Conservation (phyloP, 2,113 vertebrate genomes). For the Emberiza fucata region DNA sequence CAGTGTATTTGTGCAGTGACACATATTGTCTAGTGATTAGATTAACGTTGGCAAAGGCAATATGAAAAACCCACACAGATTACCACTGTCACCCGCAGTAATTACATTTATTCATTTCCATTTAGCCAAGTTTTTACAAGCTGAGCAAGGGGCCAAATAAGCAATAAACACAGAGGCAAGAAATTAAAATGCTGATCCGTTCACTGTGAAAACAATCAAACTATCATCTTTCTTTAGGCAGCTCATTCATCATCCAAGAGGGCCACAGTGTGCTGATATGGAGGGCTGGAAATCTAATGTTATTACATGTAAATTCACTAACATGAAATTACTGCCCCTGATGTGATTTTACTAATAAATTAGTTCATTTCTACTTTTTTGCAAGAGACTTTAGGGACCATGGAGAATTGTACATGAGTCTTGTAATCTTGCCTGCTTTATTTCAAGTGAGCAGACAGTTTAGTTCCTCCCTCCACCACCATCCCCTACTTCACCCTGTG, state of each 20-base stretch:
- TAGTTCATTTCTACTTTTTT: slow-evolving; percentile 82
- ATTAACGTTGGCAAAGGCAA: slow-evolving; percentile 85
- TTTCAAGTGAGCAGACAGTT: slow-evolving; percentile 58
- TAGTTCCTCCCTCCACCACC: neutral
- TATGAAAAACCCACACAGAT: slow-evolving; percentile 86
- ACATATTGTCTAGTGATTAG: slow-evolving; percentile 83
- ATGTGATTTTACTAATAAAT: slow-evolving; percentile 89
- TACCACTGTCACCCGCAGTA: slow-evolving; percentile 86
- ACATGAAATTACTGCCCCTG: slow-evolving; percentile 86
- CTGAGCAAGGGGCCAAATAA: slow-evolving; percentile 85
- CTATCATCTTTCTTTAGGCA: slow-evolving; percentile 87
- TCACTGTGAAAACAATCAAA: slow-evolving; percentile 89
- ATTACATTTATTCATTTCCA: slow-evolving; percentile 94
- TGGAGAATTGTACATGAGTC: slow-evolving; percentile 75
- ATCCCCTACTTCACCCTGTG: neutral
- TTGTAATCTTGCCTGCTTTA: slow-evolving; percentile 61
- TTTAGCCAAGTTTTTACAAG: slow-evolving; percentile 88
- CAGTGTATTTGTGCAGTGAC: slow-evolving; percentile 78
- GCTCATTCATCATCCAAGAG: slow-evolving; percentile 82
- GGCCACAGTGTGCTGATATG: slow-evolving; percentile 76
- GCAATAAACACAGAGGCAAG: slow-evolving; percentile 88
- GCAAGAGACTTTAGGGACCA: slow-evolving; percentile 79
- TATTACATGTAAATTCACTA: slow-evolving; percentile 91
- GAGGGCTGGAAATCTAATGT: slow-evolving; percentile 78
- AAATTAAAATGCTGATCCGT: slow-evolving; percentile 91